Evolutionary conservation across 2,113 vertebrate genomes (phyloP).

Genomic region (Ardeotis arabs): DNA sequence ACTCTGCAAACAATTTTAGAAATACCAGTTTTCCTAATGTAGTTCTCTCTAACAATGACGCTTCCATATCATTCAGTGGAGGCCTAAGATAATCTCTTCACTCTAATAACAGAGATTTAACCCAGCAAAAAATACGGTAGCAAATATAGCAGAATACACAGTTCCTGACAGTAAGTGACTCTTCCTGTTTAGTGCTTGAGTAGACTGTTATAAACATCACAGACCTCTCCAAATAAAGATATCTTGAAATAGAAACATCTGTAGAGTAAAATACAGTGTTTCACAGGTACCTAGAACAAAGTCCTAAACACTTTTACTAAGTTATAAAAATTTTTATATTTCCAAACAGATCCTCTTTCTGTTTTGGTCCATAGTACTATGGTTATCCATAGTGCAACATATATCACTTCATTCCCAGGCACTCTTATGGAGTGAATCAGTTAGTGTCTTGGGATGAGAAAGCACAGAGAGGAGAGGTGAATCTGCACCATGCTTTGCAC

Average conservation of each 20-base stretch:
- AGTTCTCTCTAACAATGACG: background rate
- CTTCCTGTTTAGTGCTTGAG: background rate
- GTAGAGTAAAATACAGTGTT: background rate
- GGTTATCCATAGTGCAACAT: background rate
- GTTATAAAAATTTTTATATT: background rate
- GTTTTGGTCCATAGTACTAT: background rate
- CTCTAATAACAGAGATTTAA: background rate
- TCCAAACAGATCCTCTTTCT: background rate
- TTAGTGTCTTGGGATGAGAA: background rate
- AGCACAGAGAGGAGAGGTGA: background rate
- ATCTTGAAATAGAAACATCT: background rate
- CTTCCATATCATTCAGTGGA: background rate
- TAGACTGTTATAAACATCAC: background rate
- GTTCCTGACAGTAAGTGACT: background rate
- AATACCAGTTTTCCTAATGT: background rate
- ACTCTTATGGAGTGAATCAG: background rate
- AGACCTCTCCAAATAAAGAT: background rate
- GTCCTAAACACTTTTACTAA: background rate
- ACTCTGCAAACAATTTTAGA: background rate
- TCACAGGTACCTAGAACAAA: background rate
- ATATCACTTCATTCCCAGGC: background rate
- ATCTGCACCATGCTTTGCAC: background rate
- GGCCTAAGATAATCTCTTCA: background rate
- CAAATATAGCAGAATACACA: background rate
- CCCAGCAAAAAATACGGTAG: background rate